phyloP scores from a whole-genome alignment of 1,140 invertebrate species.

The Rhopalosiphum padi region DNA sequence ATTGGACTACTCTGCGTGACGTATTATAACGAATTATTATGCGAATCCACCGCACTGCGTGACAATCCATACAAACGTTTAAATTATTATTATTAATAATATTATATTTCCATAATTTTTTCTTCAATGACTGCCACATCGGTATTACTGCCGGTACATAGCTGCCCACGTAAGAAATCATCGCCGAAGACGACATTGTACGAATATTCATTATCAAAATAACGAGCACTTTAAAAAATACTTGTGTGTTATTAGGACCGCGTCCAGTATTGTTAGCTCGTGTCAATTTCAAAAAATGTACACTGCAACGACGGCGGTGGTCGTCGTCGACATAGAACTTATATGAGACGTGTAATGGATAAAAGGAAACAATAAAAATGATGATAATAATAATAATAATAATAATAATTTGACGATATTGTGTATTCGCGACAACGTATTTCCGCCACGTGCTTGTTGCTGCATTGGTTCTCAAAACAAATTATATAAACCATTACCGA shows the following conservation, averaged over 20 bases:
- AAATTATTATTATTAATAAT: not conserved
- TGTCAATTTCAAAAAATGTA: constrained; percentile 10
- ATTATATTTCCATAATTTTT: not conserved
- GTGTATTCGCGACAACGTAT: constrained; percentile 11
- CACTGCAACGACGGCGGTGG: not conserved
- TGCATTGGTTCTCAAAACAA: constrained; percentile 2
- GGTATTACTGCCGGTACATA: not conserved
- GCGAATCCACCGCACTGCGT: not conserved
- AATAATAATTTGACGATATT: not conserved
- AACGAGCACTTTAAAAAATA: not conserved
- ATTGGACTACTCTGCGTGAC: not conserved
- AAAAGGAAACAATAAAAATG: not conserved
- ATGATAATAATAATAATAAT: constrained; percentile 1
- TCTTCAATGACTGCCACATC: not conserved
- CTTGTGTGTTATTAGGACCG: not conserved
- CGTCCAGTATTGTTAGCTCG: not conserved
- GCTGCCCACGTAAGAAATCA: not conserved
- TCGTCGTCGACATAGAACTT: not conserved
- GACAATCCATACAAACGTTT: not conserved
- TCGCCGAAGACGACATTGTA: not conserved
- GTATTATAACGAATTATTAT: not conserved
- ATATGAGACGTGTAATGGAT: not conserved
- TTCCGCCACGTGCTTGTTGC: constrained; percentile 33
- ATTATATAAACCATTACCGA: not conserved
- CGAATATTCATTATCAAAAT: not conserved